Conservation (phyloP, 2,797 vertebrate genomes). For the Sebastes hopkinsi region DNA sequence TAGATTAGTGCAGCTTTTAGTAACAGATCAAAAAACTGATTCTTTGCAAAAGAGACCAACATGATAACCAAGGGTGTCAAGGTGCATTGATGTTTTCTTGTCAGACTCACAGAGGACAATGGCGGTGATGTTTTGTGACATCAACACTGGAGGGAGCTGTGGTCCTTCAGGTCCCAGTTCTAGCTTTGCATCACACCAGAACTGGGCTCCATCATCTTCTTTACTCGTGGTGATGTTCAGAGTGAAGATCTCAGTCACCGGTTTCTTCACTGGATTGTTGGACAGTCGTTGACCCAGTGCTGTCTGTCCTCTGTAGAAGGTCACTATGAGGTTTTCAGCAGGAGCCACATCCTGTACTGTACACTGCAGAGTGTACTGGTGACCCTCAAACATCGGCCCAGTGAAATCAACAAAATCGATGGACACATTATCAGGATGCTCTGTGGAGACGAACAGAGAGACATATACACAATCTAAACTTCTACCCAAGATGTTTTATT, state of each 20-base stretch:
- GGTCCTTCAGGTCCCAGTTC: slow-evolving; percentile 55
- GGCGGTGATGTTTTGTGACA: slow-evolving; percentile 13
- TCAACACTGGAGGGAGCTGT: slow-evolving; percentile 7
- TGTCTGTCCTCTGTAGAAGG: slow-evolving; percentile 51
- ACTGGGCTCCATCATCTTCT: slow-evolving; percentile 57
- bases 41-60: background rate
- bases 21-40: background rate
- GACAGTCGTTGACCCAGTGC: background rate
- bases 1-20: background rate
- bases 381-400: slow-evolving; percentile 23
- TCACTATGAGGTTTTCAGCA: slow-evolving; percentile 28
- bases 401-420: slow-evolving; percentile 30
- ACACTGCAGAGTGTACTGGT: slow-evolving; percentile 53
- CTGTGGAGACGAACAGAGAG: slow-evolving; percentile 36
- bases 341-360: slow-evolving; percentile 51
- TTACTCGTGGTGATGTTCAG: slow-evolving; percentile 36
- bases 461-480: background rate
- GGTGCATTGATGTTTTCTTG: background rate
- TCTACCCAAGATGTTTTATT: background rate
- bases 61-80: background rate
- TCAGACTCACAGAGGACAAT: slow-evolving; percentile 68
- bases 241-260: slow-evolving; percentile 27
- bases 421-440: slow-evolving; percentile 63
- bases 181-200: slow-evolving; percentile 71
- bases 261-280: background rate